Conservation (phyloP, 2,113 vertebrate species). For the Chloebia gouldiae region DNA sequence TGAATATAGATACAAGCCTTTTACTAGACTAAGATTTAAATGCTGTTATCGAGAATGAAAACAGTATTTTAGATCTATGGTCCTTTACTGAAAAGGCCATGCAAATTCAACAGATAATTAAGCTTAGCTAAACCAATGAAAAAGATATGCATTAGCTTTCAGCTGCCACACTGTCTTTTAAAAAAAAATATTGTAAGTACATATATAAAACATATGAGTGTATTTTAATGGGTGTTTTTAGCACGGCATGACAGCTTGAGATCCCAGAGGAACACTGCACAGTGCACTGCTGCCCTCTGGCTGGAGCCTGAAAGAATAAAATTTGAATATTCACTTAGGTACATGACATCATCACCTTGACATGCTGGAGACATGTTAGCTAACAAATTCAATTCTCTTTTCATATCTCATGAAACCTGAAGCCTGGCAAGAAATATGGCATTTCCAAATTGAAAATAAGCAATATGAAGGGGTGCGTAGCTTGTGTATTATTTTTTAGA, state of each 20-base stretch:
- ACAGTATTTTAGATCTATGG: neutral
- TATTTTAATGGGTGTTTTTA: neutral
- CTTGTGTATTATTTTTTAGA: neutral
- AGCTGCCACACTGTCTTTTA: neutral
- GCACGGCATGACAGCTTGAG: neutral
- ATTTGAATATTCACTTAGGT: neutral
- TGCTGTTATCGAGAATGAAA: neutral
- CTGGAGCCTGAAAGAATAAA: neutral
- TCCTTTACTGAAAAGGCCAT: neutral
- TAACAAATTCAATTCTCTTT: neutral
- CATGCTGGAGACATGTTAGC: neutral
- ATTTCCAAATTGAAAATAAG: neutral
- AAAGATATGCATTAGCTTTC: neutral
- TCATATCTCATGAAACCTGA: neutral
- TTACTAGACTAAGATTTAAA: neutral
- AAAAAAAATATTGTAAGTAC: neutral
- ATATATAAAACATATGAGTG: neutral
- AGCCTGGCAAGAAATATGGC: neutral
- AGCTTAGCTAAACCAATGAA: neutral
- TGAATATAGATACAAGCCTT: neutral
- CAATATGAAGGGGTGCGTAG: neutral
- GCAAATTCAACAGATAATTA: neutral
- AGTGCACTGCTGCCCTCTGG: slow-evolving; percentile 73
- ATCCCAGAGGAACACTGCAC: neutral
- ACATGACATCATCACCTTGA: accelerated